Evolutionary conservation across 2,113 vertebrate genomes (phyloP), one percentile per base, ranked within the genome.

Genomic region (Genyomyrus donnyi): DNA sequence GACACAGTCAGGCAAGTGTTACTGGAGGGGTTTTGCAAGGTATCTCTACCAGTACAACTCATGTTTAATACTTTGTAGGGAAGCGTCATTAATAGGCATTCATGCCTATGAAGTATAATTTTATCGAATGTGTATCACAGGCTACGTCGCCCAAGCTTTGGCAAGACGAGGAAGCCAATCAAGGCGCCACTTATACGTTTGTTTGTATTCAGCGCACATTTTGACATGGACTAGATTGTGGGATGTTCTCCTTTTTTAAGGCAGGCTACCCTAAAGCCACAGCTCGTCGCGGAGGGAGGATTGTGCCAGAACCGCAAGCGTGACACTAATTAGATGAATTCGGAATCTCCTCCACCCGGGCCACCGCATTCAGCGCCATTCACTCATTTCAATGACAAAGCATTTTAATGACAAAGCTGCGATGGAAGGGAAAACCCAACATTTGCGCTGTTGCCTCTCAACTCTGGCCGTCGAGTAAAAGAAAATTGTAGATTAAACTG

Each of bases 321-420:
- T 70, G 88, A 88, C 53, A 46, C 45, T 88, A 70, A 48, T 88
- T 88, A 88, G 45, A 88, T 74, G 58, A 70, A 74, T 74, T 46
- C 10, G 24, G 58, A 88, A 27, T 48, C 58, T n/a, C 17, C 56
- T 87, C 31, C 17, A 48, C 4, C 50, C 52, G 53, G 48, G 17
- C 48, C 50, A 5, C 24, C 50, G 50, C 49, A 53, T 53, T 53
- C 87, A 24, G 52, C 42, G 88, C 88, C 35, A 27, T 31, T 88
- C 88, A 88, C 11, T 49, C 42, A 48, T 27, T 66, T 35, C 27
- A 87, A 53, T 35, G 85, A 53, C 49, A 52, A 53, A 53, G 35
- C 46, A 6, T 48, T 87, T 85, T 53, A 87, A 87, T 87, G 85
- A 17, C 85, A 50, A 88, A 58, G 31, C 52, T 24, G 87, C 52